Conservation (phyloP, 2,888 invertebrate genomes). For the Plusia festucae region DNA sequence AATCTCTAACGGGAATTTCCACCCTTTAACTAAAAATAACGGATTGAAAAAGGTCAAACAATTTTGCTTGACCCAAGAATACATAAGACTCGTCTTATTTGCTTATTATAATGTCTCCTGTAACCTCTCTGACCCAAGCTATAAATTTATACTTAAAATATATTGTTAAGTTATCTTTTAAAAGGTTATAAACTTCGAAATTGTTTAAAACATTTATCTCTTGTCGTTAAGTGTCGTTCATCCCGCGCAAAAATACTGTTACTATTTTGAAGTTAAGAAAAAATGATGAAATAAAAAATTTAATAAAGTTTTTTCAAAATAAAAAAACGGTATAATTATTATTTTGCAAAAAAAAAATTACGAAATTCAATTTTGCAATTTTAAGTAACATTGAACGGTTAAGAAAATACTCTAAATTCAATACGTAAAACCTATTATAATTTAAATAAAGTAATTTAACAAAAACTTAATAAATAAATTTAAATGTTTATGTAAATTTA, state of each 20-base stretch:
- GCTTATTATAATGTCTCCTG: conserved; percentile 3
- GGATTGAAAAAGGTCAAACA: background rate
- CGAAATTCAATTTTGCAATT: too few species aligned
- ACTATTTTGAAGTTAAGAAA: background rate
- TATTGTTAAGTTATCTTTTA: background rate
- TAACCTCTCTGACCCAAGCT: background rate
- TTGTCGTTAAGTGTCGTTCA: background rate
- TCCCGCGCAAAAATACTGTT: background rate
- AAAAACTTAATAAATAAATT: background rate
- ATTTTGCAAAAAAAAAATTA: too few species aligned
- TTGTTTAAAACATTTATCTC: background rate
- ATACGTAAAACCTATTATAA: too few species aligned
- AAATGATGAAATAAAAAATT: background rate
- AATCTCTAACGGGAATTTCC: background rate
- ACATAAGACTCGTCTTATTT: background rate
- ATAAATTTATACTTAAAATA: conserved; percentile 3
- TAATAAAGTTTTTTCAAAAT: too few species aligned
- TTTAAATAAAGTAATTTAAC: background rate
- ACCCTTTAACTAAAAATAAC: background rate
- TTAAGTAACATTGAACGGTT: too few species aligned
- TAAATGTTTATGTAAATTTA: background rate
- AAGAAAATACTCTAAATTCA: too few species aligned
- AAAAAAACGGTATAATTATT: too few species aligned
- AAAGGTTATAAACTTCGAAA: background rate
- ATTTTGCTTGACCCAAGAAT: background rate